Percentiles rank a stretch among this genome's conserved stretches.
phyloP scores from a whole-genome alignment of 1,140 invertebrate genomes.

The Anadara kagoshimensis region DNA sequence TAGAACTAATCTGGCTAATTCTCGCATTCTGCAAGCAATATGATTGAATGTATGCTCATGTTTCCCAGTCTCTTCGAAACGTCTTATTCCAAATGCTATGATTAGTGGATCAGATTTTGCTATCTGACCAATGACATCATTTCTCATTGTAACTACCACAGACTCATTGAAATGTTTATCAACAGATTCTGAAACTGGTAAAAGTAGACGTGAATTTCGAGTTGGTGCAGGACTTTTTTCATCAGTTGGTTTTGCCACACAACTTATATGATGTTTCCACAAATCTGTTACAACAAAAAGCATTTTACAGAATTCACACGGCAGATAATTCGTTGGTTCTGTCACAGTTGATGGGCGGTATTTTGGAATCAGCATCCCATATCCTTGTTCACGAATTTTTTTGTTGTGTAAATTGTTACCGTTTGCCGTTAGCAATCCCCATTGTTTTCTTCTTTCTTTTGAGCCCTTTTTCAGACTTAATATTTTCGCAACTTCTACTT shows the following conservation, averaged over 20 bases:
- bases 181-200: not conserved
- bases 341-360: not conserved
- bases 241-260: not conserved
- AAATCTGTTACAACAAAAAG: not conserved
- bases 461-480: slow-evolving; percentile 5
- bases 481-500: slow-evolving; percentile 16
- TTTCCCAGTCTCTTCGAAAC: slow-evolving; percentile 10
- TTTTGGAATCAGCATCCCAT: slow-evolving; percentile 4
- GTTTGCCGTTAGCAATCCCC: not conserved
- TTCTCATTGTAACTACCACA: slow-evolving; percentile 11
- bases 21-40: slow-evolving; percentile 14
- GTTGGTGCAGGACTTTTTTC: not conserved
- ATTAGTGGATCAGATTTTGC: not conserved
- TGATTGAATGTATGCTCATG: slow-evolving; percentile 9
- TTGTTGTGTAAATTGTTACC: slow-evolving; percentile 4
- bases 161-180: not conserved
- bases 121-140: not conserved
- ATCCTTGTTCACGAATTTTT: not conserved
- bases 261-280: slow-evolving; percentile 9
- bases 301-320: no score
- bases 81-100: slow-evolving; percentile 1
- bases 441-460: slow-evolving; percentile 11
- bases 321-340: no score
- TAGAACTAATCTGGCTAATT: slow-evolving; percentile 13
- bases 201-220: not conserved